phyloP scores from a whole-genome alignment of 64 coral and sea anemone genomes.

The Cladopsammia gracilis region DNA sequence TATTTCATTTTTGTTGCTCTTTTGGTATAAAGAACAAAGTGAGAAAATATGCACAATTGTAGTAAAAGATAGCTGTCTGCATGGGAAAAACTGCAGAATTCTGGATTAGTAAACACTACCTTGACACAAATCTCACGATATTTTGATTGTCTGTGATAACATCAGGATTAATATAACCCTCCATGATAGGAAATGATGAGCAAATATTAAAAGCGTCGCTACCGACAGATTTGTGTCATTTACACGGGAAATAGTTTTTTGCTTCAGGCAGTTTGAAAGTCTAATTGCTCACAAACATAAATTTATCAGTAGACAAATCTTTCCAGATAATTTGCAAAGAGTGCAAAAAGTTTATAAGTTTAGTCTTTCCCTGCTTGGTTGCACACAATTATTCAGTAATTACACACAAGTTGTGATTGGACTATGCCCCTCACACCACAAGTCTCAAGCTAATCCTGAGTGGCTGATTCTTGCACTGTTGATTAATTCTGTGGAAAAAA shows the following conservation, averaged over 20 bases:
- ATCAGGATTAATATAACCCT: not conserved
- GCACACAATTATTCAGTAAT: conserved; percentile 28
- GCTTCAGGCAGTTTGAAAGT: not conserved
- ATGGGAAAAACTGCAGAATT: not conserved
- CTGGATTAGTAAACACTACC: not conserved
- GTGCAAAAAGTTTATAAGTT: not conserved
- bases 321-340: not conserved
- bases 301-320: not conserved
- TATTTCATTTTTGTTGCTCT: not conserved
- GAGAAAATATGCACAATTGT: not conserved
- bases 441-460: not conserved
- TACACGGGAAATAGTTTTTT: not conserved
- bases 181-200: not conserved
- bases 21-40: too few species aligned
- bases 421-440: conserved; percentile 8
- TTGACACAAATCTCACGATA: conserved; percentile 8
- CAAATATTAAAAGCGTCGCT: not conserved
- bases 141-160: conserved; percentile 13
- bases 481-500: not conserved
- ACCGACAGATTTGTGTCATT: not conserved
- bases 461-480: not conserved
- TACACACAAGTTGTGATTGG: not conserved
- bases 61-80: not conserved
- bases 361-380: not conserved
- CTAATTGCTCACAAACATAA: not conserved